Base-by-base conservation (phyloP, 35 echinoderm and acorn worm species). In the Heliocidaris erythrogramma region DNA sequence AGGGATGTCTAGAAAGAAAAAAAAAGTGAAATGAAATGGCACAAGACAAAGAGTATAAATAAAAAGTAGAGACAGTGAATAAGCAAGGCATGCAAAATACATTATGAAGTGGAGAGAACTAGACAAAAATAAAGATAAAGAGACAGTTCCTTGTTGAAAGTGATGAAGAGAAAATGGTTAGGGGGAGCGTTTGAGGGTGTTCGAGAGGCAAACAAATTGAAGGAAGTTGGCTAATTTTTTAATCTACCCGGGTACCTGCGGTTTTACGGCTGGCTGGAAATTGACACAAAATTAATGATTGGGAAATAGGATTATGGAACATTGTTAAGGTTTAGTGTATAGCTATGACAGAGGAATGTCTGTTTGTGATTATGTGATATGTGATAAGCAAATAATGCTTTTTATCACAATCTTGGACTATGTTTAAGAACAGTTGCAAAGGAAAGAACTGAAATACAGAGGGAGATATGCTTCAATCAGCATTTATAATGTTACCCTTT, bases 261-360 rank as follows among this genome's bases (percentile, higher is more conserved):
- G 65, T 78, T 78, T 42, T 78, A 78, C 27, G 27, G 18, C 65
- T 78, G 65, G 27, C 65, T 78, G 65, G 21, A 78, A 78, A 78
- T 78, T 78, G 65, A 78, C 65, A 78, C 65, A 78, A 78, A 78
- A 78, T 27, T 78, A 78, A 78, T 78, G 65, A 78, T n/a, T 78
- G 65, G 65, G 65, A 78, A 78, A 78, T 78, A 78, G 7, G 65
- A 78, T 78, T 7, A 78, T n/a, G 17, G 27, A 78, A 78, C 17
- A 78, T n/a, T 69, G 60, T 27, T 56, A 11, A 11, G 52, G 52
- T 56, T 56, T 12, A 56, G 5, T 56, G 14, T 56, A 56, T 13
- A 13, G 2, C 18, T 78, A 21, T 78, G 21, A 27, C 14, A 78
- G 65, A 78, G 21, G 21, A n/a, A 78, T 78, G 65, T 78, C 65